Evolutionary conservation across 2,797 vertebrate genomes (phyloP), one percentile per base, ranked within the genome.

Genomic region (Cirrhinus mrigala): DNA sequence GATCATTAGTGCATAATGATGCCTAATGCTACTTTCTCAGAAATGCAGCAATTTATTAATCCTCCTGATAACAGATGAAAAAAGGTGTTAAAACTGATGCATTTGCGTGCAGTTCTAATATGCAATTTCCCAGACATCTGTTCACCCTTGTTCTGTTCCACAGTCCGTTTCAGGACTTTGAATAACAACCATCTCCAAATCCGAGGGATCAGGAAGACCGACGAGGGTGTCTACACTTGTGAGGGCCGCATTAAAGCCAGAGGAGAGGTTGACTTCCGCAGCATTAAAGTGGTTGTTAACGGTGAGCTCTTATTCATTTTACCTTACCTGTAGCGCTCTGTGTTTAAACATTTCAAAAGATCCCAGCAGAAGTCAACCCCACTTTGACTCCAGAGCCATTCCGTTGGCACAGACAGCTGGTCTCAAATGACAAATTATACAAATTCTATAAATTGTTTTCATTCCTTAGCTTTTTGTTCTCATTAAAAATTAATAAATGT

Each of bases 171-270:
- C 91, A 96, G 95, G 88, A 94, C 97, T 82, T 94, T 99, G 90
- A 91, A 90, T 94, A 99, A 98, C 96, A 98, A 99, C 94, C 99
- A 98, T 95, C 96, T 99, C 89, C 97, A 98, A 93, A 99, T 99
- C 91, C 96, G 96, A 7, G 95, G 96, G 76, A 99, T 99, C 93
- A 98, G 97, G 95, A 99, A 99, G 94, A 97, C 96, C 0, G 98
- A 99, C 66, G 98, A 99, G 91, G 98, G 98, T 40, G 91, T 90
- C 0, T 99, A 99, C 87, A 97, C 97, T 86, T 99, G 98, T 24
- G 98, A 99, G 94, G 98, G 96, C n/a, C 96, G 97, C 88, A 97
- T 99, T 91, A 94, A 98, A 95, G 95, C 96, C 5, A 96, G 98
- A 0, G 98, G 98, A 79, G 98, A 99, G 94, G 97, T 99, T 91